Evolutionary conservation across 2,797 vertebrate genomes (phyloP).

Genomic region (Molothrus ater): DNA sequence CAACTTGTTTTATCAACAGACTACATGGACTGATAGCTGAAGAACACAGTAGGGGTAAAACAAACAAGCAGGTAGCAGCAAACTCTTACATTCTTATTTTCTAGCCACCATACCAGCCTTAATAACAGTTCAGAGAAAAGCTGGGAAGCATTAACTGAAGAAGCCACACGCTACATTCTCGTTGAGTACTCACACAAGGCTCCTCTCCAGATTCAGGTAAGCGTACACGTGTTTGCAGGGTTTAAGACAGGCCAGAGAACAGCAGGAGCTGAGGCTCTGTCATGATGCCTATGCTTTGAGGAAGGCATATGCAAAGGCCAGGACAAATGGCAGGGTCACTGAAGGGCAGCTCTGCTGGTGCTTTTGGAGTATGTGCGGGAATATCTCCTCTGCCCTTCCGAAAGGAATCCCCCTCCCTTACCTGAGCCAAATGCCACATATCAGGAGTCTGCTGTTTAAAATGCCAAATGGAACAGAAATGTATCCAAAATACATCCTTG

Average conservation of each 20-base stretch:
- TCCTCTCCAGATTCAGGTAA: not conserved
- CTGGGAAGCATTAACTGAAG: not conserved
- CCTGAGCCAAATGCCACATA: not conserved
- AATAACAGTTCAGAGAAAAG: not conserved
- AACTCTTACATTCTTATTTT: not conserved
- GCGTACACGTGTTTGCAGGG: too few relatives aligned
- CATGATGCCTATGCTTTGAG: rapidly evolving
- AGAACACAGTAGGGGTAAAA: not conserved
- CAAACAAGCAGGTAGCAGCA: not conserved
- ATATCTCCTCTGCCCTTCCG: not conserved
- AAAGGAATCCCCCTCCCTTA: not conserved
- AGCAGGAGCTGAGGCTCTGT: not conserved
- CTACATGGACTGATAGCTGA: not conserved
- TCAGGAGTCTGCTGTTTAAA: not conserved
- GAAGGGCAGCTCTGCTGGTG: not conserved
- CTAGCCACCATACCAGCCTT: not conserved
- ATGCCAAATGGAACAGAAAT: not conserved
- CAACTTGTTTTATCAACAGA: not conserved
- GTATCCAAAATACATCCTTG: not conserved
- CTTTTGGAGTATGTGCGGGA: not conserved
- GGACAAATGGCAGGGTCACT: not conserved
- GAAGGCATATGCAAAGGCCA: not conserved
- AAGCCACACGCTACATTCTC: not conserved
- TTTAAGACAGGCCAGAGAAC: not conserved
- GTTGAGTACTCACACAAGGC: rapidly evolving